Percentiles rank a stretch among this genome's conserved stretches.
Conservation (phyloP, 2,888 invertebrate species). For the Glaucopsyche alexis region DNA sequence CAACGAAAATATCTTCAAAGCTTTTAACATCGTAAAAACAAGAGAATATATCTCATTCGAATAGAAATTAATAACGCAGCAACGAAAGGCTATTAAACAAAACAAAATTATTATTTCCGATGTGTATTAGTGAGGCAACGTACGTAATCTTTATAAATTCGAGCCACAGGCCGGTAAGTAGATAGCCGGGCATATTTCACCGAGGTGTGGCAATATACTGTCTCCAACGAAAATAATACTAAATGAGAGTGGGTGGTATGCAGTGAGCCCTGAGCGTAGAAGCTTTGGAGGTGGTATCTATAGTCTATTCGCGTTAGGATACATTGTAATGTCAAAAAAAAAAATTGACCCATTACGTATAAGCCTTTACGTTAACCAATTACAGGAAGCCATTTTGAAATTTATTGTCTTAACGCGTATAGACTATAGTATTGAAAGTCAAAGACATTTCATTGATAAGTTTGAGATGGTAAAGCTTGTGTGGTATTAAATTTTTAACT, state of each 20-base stretch:
- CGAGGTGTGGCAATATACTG: conserved; percentile 56
- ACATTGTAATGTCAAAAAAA: too few relatives aligned
- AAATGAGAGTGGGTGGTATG: conserved; percentile 63
- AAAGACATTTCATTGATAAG: not conserved
- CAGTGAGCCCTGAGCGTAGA: conserved; percentile 48
- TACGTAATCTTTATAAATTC: conserved; percentile 53
- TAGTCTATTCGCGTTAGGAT: too few relatives aligned
- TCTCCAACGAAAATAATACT: conserved; percentile 65
- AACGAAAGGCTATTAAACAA: conserved; percentile 24
- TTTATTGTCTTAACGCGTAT: too few relatives aligned
- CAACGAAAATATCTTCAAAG: conserved; percentile 14
- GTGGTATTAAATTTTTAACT: too few relatives aligned
- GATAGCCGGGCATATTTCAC: conserved; percentile 58
- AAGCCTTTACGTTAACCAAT: too few relatives aligned
- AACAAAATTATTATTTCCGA: conserved; percentile 28
- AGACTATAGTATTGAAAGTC: not conserved
- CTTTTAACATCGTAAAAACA: conserved; percentile 20
- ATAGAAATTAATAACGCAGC: conserved; percentile 15
- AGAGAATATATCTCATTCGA: conserved; percentile 24
- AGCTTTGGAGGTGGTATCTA: conserved; percentile 36
- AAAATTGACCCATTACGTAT: too few relatives aligned
- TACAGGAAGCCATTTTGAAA: too few relatives aligned
- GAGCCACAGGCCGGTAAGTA: conserved; percentile 45
- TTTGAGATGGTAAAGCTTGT: not conserved
- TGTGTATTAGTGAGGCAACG: conserved; percentile 28